These are phyloP conservation scores for Enteromius afrohamiltoni DNA, from an alignment of 2,797 vertebrate genomes.

Conservation along the genomic window DNA sequence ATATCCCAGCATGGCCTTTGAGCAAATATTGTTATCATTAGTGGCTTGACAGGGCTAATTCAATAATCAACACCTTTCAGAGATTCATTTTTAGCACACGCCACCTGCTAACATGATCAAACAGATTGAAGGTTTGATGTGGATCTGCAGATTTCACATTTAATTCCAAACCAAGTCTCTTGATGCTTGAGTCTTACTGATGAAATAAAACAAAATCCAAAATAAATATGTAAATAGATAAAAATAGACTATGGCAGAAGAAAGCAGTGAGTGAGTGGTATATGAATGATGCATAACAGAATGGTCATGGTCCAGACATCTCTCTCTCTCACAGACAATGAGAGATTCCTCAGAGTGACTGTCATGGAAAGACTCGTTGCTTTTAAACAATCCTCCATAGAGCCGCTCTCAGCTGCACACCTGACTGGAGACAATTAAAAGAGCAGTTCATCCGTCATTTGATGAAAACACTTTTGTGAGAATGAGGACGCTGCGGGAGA, in stretches of 20 bases:
- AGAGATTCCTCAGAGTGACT: conserved; percentile 34
- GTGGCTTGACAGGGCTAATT: conserved; percentile 64
- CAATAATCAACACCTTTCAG: conserved; percentile 63
- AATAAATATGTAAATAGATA: neutral
- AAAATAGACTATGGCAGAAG: too few species aligned
- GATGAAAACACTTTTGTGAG: conserved; percentile 8
- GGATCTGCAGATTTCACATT: neutral
- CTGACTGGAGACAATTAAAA: conserved; percentile 6
- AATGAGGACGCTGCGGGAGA: neutral
- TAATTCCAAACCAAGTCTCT: neutral
- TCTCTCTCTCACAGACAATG: conserved; percentile 8
- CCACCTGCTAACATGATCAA: conserved; percentile 71
- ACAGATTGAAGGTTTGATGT: conserved; percentile 12
- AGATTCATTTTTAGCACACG: conserved; percentile 58
- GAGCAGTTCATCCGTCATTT: neutral
- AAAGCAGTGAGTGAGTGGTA: neutral
- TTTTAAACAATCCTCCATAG: conserved; percentile 51
- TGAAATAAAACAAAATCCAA: neutral
- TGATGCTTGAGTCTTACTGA: neutral
- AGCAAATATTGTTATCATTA: conserved; percentile 67
- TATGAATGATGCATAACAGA: neutral
- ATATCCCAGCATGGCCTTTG: conserved; percentile 39
- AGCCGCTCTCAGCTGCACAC: neutral
- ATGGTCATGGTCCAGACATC: neutral
- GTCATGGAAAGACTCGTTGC: conserved; percentile 38